Evolutionary conservation across 2,113 vertebrate genomes (phyloP).

Genomic region (Heterochromis multidens): DNA sequence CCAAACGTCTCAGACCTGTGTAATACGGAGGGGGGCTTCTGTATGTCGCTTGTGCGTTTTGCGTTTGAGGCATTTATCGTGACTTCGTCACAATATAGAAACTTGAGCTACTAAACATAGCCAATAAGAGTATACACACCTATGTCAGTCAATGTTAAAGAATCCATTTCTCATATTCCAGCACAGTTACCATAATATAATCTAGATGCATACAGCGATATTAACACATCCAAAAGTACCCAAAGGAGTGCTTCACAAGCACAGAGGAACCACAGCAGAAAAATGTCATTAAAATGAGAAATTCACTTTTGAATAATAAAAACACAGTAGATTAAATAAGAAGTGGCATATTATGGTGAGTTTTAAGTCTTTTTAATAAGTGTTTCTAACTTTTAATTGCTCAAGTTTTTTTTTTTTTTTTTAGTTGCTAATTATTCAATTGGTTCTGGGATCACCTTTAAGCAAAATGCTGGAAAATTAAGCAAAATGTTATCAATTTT

Average conservation of each 20-base stretch:
- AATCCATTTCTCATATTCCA: neutral
- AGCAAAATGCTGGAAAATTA: neutral
- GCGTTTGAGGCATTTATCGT: neutral
- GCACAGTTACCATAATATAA: neutral
- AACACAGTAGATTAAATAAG: neutral
- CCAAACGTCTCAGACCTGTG: neutral
- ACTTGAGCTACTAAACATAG: neutral
- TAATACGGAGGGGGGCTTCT: neutral
- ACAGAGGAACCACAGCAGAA: neutral
- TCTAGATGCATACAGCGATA: neutral
- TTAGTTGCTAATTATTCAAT: neutral
- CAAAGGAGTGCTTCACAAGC: neutral
- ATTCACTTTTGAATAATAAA: neutral
- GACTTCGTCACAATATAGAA: neutral
- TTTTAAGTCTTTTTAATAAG: neutral
- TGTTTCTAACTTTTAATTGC: neutral
- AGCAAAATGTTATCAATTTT: neutral
- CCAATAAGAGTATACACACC: neutral
- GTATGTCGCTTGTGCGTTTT: neutral
- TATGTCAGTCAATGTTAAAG: neutral
- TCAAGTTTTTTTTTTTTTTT: neutral
- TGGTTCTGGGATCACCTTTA: neutral
- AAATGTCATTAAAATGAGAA: neutral
- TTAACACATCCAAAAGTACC: neutral
- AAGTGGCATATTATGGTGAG: neutral